A percentile compares a stretch with the other conserved stretches of the same genome.
Evolutionary conservation across 1,140 invertebrate genomes (phyloP).

Genomic region (Halictus rubicundus): DNA sequence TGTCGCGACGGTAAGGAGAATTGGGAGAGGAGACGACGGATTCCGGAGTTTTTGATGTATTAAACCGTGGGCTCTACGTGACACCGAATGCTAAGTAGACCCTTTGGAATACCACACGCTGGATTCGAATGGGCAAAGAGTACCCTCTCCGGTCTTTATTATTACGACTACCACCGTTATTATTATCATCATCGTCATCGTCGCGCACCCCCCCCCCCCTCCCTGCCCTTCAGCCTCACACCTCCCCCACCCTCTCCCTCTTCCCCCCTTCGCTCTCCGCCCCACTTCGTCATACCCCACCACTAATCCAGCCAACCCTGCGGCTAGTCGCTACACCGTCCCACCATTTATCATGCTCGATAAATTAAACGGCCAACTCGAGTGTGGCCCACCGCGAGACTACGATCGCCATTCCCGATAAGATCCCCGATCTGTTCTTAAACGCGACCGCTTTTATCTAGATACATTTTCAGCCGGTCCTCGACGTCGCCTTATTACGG

Average conservation of each 20-base stretch:
- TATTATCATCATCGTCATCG: conserved; percentile 44
- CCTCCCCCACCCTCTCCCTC: too few relatives aligned
- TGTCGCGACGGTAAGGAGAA: conserved; percentile 56
- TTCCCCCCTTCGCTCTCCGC: too few relatives aligned
- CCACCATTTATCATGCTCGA: conserved; percentile 33
- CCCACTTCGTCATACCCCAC: too few relatives aligned
- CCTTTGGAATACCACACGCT: conserved; percentile 73
- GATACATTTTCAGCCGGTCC: conserved; percentile 10
- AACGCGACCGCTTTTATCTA: conserved; percentile 39
- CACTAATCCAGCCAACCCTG: neutral
- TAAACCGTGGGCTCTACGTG: conserved; percentile 79
- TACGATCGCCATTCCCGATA: conserved; percentile 56
- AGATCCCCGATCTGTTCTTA: conserved; percentile 60
- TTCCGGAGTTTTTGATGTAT: conserved; percentile 79
- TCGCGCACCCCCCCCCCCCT: neutral
- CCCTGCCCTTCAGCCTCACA: too few relatives aligned
- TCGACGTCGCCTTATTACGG: neutral
- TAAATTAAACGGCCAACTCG: conserved; percentile 59
- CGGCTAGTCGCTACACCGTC: conserved; percentile 40
- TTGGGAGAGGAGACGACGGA: conserved; percentile 50
- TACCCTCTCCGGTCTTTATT: conserved; percentile 37
- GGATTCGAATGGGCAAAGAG: conserved; percentile 57
- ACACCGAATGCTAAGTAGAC: conserved; percentile 81
- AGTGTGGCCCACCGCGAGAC: conserved; percentile 45
- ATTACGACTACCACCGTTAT: conserved; percentile 48